Base-by-base conservation (phyloP, 2,797 vertebrate genomes). In the Hydrocynus forskahlii region DNA sequence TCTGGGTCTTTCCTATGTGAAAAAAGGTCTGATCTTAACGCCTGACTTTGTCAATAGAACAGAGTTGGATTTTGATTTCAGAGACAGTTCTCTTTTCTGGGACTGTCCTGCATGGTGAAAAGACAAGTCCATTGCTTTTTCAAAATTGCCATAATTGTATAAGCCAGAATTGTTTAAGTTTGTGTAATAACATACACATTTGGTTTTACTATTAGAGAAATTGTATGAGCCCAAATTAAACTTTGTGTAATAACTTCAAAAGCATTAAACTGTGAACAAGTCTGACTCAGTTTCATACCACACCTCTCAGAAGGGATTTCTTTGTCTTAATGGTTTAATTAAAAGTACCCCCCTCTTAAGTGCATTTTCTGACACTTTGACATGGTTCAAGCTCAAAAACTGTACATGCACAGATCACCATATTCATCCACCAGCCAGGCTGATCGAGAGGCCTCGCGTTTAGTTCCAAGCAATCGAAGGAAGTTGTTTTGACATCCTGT, bases 401-500 rank as follows among this genome's bases (percentile, higher is more conserved):
- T 12, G 38, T 5, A 66, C 12, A 14, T 21, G 19, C 45, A 23
- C n/a, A 68, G 40, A 45, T 76, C 76, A 71, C 52, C 48, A 35
- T 72, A 57, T 45, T 66, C 17, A 19, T 38, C 16, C 38, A 21
- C 21, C 5, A 4, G 12, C 66, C 55, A 12, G 76, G 63, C 69
- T 69, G 50, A 23, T 55, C 52, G 21, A 71, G 45, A 50, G 35
- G 23, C 66, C 43, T 2, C 38, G 40, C 23, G 64, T 50, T 13
- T 76, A 35, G 73, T 69, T 55, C 50, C 45, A 38, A 8, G 75
- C 57, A 73, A 78, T 60, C 50, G 66, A 77, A 78, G 69, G 75
- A 73, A 82, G 69, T 74, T 23, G 73, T 77, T 72, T 73, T 74
- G 74, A 82, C 54, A 78, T 82, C 76, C 81, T 77, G 69, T 78